Evolutionary conservation across 2,113 vertebrate genomes (phyloP).

Genomic region (Nibea coibor): DNA sequence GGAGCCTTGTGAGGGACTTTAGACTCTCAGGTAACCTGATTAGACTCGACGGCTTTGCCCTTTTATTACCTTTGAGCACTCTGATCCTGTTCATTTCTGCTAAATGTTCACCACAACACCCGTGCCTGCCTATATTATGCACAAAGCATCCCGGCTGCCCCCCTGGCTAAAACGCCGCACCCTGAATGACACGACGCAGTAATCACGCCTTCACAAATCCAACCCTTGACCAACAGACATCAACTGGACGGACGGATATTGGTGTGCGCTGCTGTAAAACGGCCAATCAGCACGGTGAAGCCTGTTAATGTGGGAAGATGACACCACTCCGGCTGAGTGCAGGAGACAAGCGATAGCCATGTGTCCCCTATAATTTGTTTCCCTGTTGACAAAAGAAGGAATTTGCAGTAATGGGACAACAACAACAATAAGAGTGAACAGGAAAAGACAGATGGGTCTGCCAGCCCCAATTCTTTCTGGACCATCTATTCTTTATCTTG

Average conservation of each 20-base stretch:
- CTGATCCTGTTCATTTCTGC: slow-evolving; percentile 60
- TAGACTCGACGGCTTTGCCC: slow-evolving; percentile 37
- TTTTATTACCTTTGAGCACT: slow-evolving; percentile 48
- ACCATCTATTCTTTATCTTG: slow-evolving; percentile 89
- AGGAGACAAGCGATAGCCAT: slow-evolving; percentile 72
- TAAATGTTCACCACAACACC: slow-evolving; percentile 63
- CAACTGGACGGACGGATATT: slow-evolving; percentile 47
- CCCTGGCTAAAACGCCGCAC: slow-evolving; percentile 44
- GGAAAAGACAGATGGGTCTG: slow-evolving; percentile 88
- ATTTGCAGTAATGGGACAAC: slow-evolving; percentile 77
- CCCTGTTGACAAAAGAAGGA: slow-evolving; percentile 76
- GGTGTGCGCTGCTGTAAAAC: slow-evolving; percentile 52
- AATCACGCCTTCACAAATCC: slow-evolving; percentile 55
- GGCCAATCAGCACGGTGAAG: slow-evolving; percentile 61
- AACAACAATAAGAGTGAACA: slow-evolving; percentile 74
- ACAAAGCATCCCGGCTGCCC: slow-evolving; percentile 53
- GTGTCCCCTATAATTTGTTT: slow-evolving; percentile 76
- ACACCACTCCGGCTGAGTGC: slow-evolving; percentile 70
- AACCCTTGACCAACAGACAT: slow-evolving; percentile 53
- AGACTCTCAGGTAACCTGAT: slow-evolving; percentile 80
- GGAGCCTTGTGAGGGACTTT: slow-evolving; percentile 81
- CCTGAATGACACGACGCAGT: slow-evolving; percentile 46
- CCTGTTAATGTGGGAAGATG: slow-evolving; percentile 65
- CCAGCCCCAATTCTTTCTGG: slow-evolving; percentile 87
- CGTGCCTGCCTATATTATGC: slow-evolving; percentile 62